A percentile compares a stretch with the other conserved stretches of the same genome.
These are phyloP conservation scores for Crossocerus cetratus DNA, from an alignment of 2,888 invertebrate genomes.

Conservation along the genomic window DNA sequence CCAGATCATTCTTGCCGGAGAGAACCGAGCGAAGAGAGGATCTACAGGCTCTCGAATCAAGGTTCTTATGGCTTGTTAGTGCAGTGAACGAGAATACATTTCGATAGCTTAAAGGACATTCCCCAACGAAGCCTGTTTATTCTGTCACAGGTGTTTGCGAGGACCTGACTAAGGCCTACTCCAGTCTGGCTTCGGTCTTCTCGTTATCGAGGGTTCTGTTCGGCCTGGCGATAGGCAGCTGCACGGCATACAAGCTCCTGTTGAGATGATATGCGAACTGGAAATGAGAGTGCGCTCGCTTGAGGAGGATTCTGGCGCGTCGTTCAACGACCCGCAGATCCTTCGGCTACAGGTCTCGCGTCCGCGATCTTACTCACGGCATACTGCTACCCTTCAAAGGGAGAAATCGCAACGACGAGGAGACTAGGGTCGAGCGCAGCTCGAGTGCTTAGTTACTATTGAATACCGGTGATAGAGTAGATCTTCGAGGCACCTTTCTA, in stretches of 20 bases:
- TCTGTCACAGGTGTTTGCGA: constrained; percentile 71
- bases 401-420: neutral
- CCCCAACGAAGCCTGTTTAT: neutral
- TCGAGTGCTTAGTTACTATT: neutral
- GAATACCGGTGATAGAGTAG: constrained; percentile 5
- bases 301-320: neutral
- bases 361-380: neutral
- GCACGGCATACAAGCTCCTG: constrained; percentile 62
- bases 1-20: constrained; percentile 70
- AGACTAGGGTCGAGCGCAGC: neutral
- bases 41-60: constrained; percentile 71
- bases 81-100: too few species aligned
- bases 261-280: constrained; percentile 72
- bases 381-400: neutral
- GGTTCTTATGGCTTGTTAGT: constrained; percentile 54
- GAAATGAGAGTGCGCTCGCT: constrained; percentile 16
- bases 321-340: neutral
- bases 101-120: too few species aligned
- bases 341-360: constrained; percentile 2
- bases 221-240: constrained; percentile 59
- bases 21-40: constrained; percentile 59
- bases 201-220: constrained; percentile 61
- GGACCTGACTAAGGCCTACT: constrained; percentile 71
- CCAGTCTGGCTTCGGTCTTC: constrained; percentile 70
- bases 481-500: neutral